These are phyloP conservation scores for Athene cunicularia DNA, from an alignment of 2,113 vertebrate species.

Conservation along the genomic window DNA sequence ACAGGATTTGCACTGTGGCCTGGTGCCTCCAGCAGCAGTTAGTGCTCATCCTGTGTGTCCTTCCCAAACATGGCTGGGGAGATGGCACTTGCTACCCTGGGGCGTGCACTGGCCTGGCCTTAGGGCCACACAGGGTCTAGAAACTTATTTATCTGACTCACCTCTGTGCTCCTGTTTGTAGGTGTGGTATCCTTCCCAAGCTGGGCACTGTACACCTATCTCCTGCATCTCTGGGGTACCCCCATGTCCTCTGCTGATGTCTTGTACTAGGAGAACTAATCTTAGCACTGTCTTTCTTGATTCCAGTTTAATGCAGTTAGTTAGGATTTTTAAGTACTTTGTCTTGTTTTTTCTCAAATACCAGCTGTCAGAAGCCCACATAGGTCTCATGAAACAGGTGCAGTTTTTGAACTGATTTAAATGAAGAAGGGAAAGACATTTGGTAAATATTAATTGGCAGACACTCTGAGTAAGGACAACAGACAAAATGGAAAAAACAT, in stretches of 20 bases:
- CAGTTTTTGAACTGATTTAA: constrained; percentile 34
- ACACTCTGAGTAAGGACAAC: not conserved
- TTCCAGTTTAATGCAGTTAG: not conserved
- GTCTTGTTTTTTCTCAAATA: constrained; percentile 1
- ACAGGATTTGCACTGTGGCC: not conserved
- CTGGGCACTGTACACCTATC: fast-evolving
- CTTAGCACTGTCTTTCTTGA: not conserved
- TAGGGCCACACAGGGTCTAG: not conserved
- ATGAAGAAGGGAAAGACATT: constrained; percentile 12
- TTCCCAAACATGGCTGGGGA: not conserved
- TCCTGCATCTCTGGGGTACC: not conserved
- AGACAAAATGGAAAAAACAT: not conserved
- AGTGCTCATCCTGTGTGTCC: not conserved
- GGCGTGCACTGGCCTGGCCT: fast-evolving
- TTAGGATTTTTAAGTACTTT: not conserved
- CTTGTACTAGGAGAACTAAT: not conserved
- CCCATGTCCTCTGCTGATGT: not conserved
- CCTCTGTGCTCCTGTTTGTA: not conserved
- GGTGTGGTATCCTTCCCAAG: fast-evolving
- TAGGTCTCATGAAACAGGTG: constrained; percentile 38
- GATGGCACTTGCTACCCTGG: not conserved
- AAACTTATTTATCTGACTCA: not conserved
- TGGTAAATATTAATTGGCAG: constrained; percentile 49
- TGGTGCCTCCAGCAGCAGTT: fast-evolving
- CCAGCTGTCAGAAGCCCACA: constrained; percentile 17